Evolutionary conservation across 2,113 vertebrate species (phyloP).

Genomic region (Lucifuga dentata): DNA sequence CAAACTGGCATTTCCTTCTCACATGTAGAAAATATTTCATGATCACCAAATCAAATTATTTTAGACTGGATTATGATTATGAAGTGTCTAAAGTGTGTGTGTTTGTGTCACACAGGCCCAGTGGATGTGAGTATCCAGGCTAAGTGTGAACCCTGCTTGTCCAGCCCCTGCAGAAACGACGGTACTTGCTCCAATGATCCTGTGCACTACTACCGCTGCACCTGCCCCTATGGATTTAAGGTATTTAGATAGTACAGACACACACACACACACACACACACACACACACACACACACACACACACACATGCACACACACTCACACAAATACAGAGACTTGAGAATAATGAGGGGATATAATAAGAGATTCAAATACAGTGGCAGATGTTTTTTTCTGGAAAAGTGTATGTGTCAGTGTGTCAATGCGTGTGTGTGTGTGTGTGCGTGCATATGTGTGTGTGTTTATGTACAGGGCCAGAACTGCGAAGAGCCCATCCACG

Average conservation of each 20-base stretch:
- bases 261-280: neutral
- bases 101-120: conserved; percentile 83
- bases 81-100: too few relatives aligned
- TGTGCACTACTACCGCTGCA: conserved; percentile 95
- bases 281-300: neutral
- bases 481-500: conserved; percentile 94
- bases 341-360: too few relatives aligned
- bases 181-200: conserved; percentile 96
- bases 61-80: too few relatives aligned
- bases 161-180: conserved; percentile 95
- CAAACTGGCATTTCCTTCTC: too few relatives aligned
- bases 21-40: neutral
- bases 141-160: conserved; percentile 97
- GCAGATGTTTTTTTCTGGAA: too few relatives aligned
- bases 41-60: neutral
- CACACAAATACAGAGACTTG: too few relatives aligned
- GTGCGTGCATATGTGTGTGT: conserved; percentile 32
- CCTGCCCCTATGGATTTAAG: conserved; percentile 97
- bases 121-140: conserved; percentile 92
- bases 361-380: too few relatives aligned
- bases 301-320: neutral
- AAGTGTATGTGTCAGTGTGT: too few relatives aligned
- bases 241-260: conserved; percentile 69
- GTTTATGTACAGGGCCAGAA: conserved; percentile 88
- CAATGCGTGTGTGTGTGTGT: too few relatives aligned